A percentile compares a stretch with the other conserved stretches of the same genome.
phyloP scores from a whole-genome alignment of 2,113 vertebrate genomes.

The Pituophis catenifer region DNA sequence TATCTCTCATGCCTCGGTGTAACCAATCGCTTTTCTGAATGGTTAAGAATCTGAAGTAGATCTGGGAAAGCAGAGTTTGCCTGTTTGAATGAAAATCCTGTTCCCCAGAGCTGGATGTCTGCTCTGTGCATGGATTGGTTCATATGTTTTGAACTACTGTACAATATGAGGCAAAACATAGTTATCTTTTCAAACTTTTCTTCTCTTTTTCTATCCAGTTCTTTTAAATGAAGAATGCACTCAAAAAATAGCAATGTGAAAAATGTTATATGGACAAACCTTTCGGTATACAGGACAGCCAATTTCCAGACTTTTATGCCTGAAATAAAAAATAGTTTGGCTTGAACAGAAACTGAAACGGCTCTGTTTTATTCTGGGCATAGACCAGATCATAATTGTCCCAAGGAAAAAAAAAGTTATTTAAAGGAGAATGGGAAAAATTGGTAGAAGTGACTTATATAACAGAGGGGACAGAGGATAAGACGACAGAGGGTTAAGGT shows the following conservation, averaged over 20 bases:
- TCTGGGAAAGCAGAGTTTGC: background rate
- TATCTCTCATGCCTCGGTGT: background rate
- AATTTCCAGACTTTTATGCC: background rate
- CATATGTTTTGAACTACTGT: background rate
- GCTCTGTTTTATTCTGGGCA: background rate
- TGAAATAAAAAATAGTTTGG: background rate
- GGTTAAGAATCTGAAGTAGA: background rate
- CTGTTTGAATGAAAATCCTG: background rate
- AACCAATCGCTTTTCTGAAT: background rate
- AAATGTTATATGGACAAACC: background rate
- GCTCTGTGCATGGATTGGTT: background rate
- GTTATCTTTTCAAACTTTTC: background rate
- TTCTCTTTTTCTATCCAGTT: background rate
- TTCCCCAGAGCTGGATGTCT: background rate
- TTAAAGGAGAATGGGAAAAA: background rate
- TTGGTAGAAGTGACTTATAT: background rate
- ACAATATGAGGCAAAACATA: background rate
- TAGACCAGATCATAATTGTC: background rate
- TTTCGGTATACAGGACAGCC: background rate
- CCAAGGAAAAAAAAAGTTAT: background rate
- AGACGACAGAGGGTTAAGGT: background rate
- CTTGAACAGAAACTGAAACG: background rate
- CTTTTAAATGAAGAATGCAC: background rate
- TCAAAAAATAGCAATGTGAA: background rate
- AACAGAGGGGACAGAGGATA: background rate